Evolutionary conservation across 2,797 vertebrate species (phyloP), one percentile per base, ranked within the genome.

Genomic region (Sebastolobus alascanus): DNA sequence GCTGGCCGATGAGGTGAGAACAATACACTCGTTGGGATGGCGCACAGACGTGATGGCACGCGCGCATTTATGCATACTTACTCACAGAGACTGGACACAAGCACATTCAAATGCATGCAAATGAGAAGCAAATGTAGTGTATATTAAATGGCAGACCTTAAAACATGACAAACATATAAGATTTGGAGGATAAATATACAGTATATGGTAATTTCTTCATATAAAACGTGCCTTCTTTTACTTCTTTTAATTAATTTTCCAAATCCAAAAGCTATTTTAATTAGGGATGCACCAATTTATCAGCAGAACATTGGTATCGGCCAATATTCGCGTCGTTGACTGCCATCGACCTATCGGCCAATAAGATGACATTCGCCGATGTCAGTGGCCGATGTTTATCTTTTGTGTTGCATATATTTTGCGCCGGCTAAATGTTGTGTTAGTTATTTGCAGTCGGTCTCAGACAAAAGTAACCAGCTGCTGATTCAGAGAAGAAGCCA

Each of bases 1-100:
- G 96, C 95, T 99, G 82, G 98, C 97, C 0, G 99, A 99, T 90
- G 99, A 99, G 97, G 99, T 99, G 90, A 97, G 95, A 80, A 46
- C 37, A 8, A 43, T 40, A 16, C 5, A 5, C 35, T 68, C 0
- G 27, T n/a, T 22, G 9, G 8, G 63, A 56, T 50, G 22, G 12
- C 5, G 4, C 27, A 25, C 58, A 20, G 25, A 67, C 54, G 31
- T 68, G 50, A 54, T 22, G 59, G 11, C 79, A 63, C 5, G 9
- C 1, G 14, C 9, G 7, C 43, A 16, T 37, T 29, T 10, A 52
- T 20, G 3, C 65, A 18, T 0, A 31, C 11, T 20, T n/a, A 37
- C 31, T 29, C 5, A 27, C 18, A 46, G 2, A 38, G 13, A 65
- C 7, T 18, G 9, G 64, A 61, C 31, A 11, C 4, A 5, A 29